A percentile compares a stretch with the other conserved stretches of the same genome.
phyloP scores from a whole-genome alignment of 2,888 invertebrate species.

The Balanococcus diminutus region DNA sequence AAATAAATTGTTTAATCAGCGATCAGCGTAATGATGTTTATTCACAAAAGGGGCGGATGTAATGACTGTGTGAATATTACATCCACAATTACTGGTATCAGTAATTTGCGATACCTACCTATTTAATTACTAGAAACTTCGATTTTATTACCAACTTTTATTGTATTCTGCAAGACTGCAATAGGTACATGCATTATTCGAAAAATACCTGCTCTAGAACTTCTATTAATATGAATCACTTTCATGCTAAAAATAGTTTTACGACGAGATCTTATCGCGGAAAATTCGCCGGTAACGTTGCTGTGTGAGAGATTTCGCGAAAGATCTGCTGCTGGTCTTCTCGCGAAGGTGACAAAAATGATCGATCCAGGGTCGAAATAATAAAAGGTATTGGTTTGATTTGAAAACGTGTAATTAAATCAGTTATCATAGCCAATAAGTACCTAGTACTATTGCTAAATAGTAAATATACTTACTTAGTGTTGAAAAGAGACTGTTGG shows the following conservation, averaged over 20 bases:
- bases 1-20: not conserved
- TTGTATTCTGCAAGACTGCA: conserved; percentile 6
- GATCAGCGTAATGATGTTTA: conserved; percentile 23
- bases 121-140: conserved; percentile 17
- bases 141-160: conserved; percentile 4
- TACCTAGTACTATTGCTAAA: not conserved
- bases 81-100: not conserved
- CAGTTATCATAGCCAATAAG: no score
- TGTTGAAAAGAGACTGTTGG: not conserved
- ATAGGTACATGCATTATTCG: not conserved
- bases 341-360: no score
- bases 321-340: no score
- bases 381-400: no score
- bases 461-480: not conserved
- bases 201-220: not conserved
- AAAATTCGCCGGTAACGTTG: no score
- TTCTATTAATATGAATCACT: not conserved
- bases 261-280: not conserved
- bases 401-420: no score
- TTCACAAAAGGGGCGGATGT: not conserved
- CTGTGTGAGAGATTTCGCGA: no score
- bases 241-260: not conserved
- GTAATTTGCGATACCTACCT: conserved; percentile 16
- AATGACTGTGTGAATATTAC: conserved; percentile 3
- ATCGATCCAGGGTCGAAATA: no score